Evolutionary conservation across 2,113 vertebrate genomes (phyloP).

Genomic region (Campylomormyrus tamandua): DNA sequence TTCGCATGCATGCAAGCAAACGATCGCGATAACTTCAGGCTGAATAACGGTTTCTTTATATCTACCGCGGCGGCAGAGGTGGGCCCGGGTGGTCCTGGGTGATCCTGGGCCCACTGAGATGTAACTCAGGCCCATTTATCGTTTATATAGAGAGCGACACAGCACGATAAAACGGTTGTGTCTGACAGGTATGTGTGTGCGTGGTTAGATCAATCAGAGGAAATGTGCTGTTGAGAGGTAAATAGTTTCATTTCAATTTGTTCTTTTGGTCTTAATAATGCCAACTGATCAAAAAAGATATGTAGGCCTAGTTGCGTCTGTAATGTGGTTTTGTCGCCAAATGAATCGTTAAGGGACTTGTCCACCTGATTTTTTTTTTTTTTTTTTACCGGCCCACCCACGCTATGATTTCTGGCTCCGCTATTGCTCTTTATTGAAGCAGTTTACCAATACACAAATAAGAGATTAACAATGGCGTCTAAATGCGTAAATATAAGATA

Average conservation of each 20-base stretch:
- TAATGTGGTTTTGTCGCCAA: not conserved
- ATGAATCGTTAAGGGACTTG: not conserved
- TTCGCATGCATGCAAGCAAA: not conserved
- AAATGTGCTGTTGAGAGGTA: not conserved
- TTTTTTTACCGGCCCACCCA: not conserved
- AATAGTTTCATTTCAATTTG: not conserved
- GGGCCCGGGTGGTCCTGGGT: not conserved
- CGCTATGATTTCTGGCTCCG: not conserved
- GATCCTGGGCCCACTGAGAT: not conserved
- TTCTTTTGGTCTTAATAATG: not conserved
- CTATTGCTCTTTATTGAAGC: not conserved
- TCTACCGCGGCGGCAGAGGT: not conserved
- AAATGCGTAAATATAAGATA: not conserved
- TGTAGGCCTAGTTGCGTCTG: not conserved
- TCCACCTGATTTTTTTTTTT: not conserved
- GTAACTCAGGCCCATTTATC: not conserved
- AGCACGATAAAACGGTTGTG: not conserved
- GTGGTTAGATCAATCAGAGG: not conserved
- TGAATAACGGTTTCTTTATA: not conserved
- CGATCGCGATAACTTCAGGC: not conserved
- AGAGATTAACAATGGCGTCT: not conserved
- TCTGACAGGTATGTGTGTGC: not conserved
- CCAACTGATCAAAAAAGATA: not conserved
- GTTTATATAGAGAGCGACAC: not conserved
- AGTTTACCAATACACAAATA: not conserved